These are phyloP conservation scores for Rhopilema esculentum DNA, from an alignment of 30 jellyfish, hydroid and myxozoan genomes.

Conservation along the genomic window DNA sequence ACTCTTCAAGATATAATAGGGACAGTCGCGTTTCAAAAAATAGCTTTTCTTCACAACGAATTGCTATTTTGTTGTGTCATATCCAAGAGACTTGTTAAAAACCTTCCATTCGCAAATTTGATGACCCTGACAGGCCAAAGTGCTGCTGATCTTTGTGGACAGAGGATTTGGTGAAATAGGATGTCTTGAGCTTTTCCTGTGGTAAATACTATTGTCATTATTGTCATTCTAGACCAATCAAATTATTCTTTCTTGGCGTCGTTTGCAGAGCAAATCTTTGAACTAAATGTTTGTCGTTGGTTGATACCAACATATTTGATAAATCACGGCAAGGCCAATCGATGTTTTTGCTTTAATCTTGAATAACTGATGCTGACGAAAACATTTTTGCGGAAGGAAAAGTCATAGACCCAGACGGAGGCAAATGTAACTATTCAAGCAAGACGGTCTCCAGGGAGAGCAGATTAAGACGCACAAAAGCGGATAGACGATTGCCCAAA, in stretches of 20 bases:
- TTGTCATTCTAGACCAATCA: constrained; percentile 51
- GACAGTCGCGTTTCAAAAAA: too few species aligned
- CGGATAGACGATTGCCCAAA: neutral
- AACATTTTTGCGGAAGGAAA: neutral
- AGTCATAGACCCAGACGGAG: neutral
- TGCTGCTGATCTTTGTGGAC: neutral
- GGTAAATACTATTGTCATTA: neutral
- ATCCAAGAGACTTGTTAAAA: too few species aligned
- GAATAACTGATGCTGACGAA: neutral
- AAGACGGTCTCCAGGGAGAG: constrained; percentile 40
- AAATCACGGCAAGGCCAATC: constrained; percentile 7
- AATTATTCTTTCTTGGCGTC: constrained; percentile 46
- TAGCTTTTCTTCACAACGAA: too few species aligned
- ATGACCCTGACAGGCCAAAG: neutral
- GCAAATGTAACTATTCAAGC: neutral
- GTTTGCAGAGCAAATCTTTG: constrained; percentile 62
- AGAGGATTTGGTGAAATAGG: neutral
- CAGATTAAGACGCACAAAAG: constrained; percentile 17
- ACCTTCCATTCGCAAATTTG: too few species aligned
- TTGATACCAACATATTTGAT: constrained; percentile 6
- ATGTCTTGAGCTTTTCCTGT: neutral
- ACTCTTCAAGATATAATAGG: too few species aligned
- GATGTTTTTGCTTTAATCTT: neutral
- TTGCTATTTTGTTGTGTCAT: too few species aligned
- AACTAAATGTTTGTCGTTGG: constrained; percentile 35